Evolutionary conservation across 2,113 vertebrate species (phyloP).

Genomic region (Cryptoleucopteryx plumbea): DNA sequence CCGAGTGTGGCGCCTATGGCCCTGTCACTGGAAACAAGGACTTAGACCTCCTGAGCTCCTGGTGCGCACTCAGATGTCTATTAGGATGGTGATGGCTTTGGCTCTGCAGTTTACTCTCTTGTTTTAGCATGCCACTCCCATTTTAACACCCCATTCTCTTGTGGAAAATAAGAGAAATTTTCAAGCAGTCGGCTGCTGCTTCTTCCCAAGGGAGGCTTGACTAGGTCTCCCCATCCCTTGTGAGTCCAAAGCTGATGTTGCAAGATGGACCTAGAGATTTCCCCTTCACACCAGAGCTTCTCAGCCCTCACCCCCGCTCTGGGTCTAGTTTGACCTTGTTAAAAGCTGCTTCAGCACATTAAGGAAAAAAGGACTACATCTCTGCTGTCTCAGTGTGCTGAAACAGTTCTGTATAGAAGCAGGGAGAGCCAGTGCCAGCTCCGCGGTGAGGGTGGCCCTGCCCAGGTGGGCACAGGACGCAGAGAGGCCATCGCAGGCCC

Average conservation of each 20-base stretch:
- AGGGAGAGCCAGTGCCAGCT: background rate
- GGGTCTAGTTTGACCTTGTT: background rate
- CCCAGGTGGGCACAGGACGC: background rate
- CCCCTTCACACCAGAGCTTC: background rate
- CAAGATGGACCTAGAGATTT: background rate
- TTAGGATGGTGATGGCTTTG: background rate
- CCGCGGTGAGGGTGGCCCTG: background rate
- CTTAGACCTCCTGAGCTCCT: background rate
- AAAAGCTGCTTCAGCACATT: background rate
- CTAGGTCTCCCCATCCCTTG: background rate
- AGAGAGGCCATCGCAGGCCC: accelerated
- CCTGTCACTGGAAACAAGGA: background rate
- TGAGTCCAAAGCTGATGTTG: background rate
- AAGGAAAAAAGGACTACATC: background rate
- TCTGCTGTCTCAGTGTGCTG: background rate
- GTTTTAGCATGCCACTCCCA: background rate
- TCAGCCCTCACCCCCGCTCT: background rate
- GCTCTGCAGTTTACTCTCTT: background rate
- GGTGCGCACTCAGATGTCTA: background rate
- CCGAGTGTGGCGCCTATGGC: accelerated
- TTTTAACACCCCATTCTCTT: background rate
- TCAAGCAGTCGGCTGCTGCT: background rate
- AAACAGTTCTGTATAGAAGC: background rate
- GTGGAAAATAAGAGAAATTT: background rate
- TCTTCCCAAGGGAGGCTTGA: background rate